A percentile compares a stretch with the other conserved stretches of the same genome.
These are phyloP conservation scores for Xylota sylvarum DNA, from an alignment of 2,888 invertebrate genomes.

Conservation along the genomic window DNA sequence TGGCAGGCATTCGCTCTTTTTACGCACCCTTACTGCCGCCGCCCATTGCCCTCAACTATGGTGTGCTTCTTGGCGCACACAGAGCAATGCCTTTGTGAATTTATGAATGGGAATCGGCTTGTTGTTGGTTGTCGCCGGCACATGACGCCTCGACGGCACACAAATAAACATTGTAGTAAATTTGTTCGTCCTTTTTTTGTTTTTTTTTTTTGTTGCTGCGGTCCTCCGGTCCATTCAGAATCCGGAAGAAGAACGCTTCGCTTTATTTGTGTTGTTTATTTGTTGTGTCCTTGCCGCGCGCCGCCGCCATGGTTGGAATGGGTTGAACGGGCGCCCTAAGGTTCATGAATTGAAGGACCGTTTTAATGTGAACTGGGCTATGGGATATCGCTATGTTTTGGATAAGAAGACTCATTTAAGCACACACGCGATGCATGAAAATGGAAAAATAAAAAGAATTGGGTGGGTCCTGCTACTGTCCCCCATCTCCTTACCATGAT, in stretches of 20 bases:
- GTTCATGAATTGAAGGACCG: constrained; percentile 61
- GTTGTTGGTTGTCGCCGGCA: constrained; percentile 64
- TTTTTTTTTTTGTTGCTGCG: not conserved
- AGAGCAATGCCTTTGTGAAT: constrained; percentile 51
- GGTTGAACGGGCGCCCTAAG: constrained; percentile 41
- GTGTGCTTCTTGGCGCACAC: constrained; percentile 27
- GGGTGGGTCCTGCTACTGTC: constrained; percentile 1
- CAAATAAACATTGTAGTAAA: constrained; percentile 76
- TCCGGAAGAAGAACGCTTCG: constrained; percentile 69
- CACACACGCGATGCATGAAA: constrained; percentile 58
- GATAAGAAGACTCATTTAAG: constrained; percentile 55
- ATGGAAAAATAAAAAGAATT: constrained; percentile 11
- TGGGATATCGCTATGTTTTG: constrained; percentile 21
- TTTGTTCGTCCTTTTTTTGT: constrained; percentile 34
- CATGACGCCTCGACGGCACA: constrained; percentile 65
- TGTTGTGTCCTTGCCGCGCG: constrained; percentile 54
- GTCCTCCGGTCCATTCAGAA: constrained; percentile 69
- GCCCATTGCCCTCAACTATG: not conserved
- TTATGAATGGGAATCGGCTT: constrained; percentile 69
- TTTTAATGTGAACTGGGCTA: constrained; percentile 55
- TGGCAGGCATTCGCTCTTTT: constrained; percentile 7
- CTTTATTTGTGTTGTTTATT: constrained; percentile 67
- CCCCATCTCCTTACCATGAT: not conserved
- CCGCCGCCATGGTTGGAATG: constrained; percentile 15
- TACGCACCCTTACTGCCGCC: constrained; percentile 8